Evolutionary conservation across 2,888 invertebrate species (phyloP), one percentile per base, ranked within the genome.

Genomic region (Masnerella sp.): DNA sequence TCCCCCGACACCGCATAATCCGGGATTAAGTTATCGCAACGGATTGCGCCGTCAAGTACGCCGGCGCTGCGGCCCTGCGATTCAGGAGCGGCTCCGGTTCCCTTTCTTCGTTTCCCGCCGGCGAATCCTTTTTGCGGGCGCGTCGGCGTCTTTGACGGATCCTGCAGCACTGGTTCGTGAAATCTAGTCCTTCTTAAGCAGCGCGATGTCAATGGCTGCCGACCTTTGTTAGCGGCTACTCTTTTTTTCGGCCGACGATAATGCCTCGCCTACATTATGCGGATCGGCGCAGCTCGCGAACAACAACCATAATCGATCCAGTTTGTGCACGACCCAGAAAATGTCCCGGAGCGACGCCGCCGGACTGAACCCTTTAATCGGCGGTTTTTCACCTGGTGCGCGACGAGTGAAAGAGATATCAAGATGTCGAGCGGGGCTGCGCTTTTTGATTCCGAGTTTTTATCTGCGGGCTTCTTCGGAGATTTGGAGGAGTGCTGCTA

Each of bases 81-180:
- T n/a, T n/a, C n/a, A n/a, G n/a, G n/a, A n/a, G n/a, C n/a, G n/a
- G n/a, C 64, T 36, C 36, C 38, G 38, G 34, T 34, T 42, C 54
- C 59, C 69, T 75, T 74, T 69, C 64, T 71, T 74, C 74, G 78
- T 80, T 78, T 80, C 80, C 78, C 80, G 79, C 81, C n/a, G n/a
- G 79, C 78, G 79, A 82, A 83, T 82, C 82, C 81, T 82, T 81
- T 82, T 81, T 80, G 81, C 81, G 79, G 81, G 77, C 59, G 67
- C 74, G 83, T 83, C 86, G 86, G 85, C 84, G 77, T 83, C 86
- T 86, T 85, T 86, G 85, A 86, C 82, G 83, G 83, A 83, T 85
- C 83, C 82, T 83, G 83, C 82, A 83, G 80, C 85, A 83, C 84
- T 86, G 84, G 85, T 83, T 85, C 85, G 84, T 86, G 85, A 86